Base-by-base conservation (phyloP, 2,888 invertebrate species). In the Griposia aprilina region DNA sequence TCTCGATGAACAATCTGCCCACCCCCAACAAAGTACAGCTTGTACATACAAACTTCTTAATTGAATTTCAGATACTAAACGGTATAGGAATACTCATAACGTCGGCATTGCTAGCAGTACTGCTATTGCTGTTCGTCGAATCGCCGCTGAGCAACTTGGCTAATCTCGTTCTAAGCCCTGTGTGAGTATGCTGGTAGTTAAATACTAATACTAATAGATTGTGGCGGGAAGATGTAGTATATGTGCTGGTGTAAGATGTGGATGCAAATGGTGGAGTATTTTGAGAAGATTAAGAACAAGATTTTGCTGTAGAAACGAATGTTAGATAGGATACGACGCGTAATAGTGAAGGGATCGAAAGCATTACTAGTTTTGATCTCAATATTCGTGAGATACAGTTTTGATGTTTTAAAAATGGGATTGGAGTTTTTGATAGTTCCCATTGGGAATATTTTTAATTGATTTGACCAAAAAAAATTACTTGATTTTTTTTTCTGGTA, bases 91-190 rank as follows among this genome's bases (percentile, higher is more conserved):
- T 87, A 57, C 67, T 85, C n/a, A 11, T 73, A 30, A 30, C 30
- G 23, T 82, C 88, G 3, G 60, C 52, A 26, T 0, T 60, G 1
- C 67, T 82, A 5, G 86, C 88, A 13, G 20, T 85, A n/a, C 55
- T 82, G 23, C 75, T 86, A 0, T 87, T 82, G 82, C 45, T 85
- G 41, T 87, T 86, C 55, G 77, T 86, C 1, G 86, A 87, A 48
- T 76, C 86, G 55, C 88, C 86, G 11, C 74, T 87, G 23, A 75
- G 81, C 74, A 85, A 85, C 85, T 85, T 85, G 57, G 82, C 88
- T 74, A 87, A 86, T 85, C 82, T 87, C 2, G 30, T 87, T 57
- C 66, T 86, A 65, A 75, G 55, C 2, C 87, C 87, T 62, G 23
- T 71, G 82, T 86, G 67, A 78, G 87, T 87, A 76, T 59, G 26